Evolutionary conservation across 2,888 invertebrate genomes (phyloP).

Genomic region (Pseudeuparius sepicola): DNA sequence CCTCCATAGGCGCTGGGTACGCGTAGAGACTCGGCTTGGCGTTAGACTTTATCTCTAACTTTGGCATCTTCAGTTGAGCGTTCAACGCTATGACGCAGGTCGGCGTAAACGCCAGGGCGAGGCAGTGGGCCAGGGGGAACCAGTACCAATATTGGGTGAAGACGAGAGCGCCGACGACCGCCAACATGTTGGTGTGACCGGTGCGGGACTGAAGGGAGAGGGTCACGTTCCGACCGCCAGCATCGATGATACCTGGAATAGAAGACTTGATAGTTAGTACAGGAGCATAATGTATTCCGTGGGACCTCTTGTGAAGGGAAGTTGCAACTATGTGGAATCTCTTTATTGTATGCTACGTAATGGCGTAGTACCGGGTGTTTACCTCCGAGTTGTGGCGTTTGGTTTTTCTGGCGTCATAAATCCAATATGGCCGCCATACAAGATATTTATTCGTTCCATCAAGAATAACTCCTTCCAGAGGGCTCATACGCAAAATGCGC

Average conservation of each 20-base stretch:
- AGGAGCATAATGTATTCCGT: too few relatives aligned
- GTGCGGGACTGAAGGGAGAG: slow-evolving; percentile 91
- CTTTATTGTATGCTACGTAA: too few relatives aligned
- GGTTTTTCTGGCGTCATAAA: too few relatives aligned
- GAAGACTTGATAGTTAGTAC: too few relatives aligned
- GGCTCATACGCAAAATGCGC: too few relatives aligned
- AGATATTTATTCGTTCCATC: too few relatives aligned
- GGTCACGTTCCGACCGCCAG: slow-evolving; percentile 90
- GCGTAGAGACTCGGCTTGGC: slow-evolving; percentile 93
- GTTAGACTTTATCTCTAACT: slow-evolving; percentile 83
- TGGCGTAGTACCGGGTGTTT: too few relatives aligned
- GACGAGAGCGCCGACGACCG: slow-evolving; percentile 93
- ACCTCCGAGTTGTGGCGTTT: too few relatives aligned
- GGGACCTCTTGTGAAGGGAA: too few relatives aligned
- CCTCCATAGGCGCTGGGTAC: slow-evolving; percentile 93
- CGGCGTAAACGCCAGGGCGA: slow-evolving; percentile 92
- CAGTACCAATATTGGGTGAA: slow-evolving; percentile 99
- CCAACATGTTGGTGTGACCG: slow-evolving; percentile 94
- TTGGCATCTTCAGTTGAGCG: slow-evolving; percentile 85
- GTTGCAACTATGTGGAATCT: too few relatives aligned
- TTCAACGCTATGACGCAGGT: slow-evolving; percentile 93
- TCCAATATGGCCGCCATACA: too few relatives aligned
- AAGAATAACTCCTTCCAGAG: too few relatives aligned
- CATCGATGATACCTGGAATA: slow-evolving; percentile 58
- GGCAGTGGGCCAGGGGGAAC: slow-evolving; percentile 95